Conservation (phyloP, 2,113 vertebrate species). For the Lophura nycthemera region DNA sequence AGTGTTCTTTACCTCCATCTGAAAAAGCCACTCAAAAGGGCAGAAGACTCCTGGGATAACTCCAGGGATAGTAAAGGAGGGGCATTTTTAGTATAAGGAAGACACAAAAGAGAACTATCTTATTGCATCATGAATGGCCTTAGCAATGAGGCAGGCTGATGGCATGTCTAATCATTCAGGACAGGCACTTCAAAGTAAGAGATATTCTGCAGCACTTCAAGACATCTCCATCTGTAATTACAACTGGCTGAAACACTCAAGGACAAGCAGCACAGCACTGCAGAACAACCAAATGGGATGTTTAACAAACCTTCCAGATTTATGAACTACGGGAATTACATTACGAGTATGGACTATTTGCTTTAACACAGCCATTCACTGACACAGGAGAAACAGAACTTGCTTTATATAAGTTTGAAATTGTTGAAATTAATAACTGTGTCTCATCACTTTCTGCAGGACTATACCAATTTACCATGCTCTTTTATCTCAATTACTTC, state of each 20-base stretch:
- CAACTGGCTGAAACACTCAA: neutral
- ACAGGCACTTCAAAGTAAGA: neutral
- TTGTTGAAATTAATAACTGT: conserved; percentile 33
- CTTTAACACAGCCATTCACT: neutral
- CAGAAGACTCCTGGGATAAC: neutral
- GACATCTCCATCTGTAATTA: neutral
- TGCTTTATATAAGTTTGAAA: conserved; percentile 17
- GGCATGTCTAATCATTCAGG: neutral
- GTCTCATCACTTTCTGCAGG: conserved; percentile 20
- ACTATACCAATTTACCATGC: conserved; percentile 1
- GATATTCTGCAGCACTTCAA: neutral
- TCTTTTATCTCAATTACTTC: conserved; percentile 68
- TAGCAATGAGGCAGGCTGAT: neutral
- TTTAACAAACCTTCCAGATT: neutral
- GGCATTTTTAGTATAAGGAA: neutral
- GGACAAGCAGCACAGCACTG: neutral
- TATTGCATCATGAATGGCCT: neutral
- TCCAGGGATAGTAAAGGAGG: neutral
- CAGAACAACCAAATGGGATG: neutral
- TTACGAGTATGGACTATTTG: conserved; percentile 2
- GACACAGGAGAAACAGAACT: conserved; percentile 27
- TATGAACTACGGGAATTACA: conserved; percentile 12
- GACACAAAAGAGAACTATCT: neutral
- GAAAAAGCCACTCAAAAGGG: neutral
- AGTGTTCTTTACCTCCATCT: neutral